phyloP scores from a whole-genome alignment of 2,888 invertebrate genomes.

The Scaptomyza reducta region DNA sequence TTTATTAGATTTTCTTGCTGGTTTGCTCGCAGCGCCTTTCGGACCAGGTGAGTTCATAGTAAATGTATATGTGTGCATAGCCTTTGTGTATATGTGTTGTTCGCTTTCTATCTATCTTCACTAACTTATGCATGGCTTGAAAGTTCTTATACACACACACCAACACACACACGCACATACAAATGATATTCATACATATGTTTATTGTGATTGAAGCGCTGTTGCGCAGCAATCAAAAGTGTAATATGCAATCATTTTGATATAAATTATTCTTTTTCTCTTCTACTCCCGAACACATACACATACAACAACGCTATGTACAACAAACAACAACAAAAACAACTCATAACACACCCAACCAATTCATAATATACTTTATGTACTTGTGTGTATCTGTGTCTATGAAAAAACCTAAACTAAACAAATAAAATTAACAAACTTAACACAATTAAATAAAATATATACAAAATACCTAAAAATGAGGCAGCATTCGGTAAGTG shows the following conservation, averaged over 20 bases:
- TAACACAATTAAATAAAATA: constrained; percentile 15
- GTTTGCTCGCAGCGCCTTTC: constrained; percentile 6
- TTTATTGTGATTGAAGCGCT: constrained; percentile 46
- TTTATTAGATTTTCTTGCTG: constrained; percentile 48
- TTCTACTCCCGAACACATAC: constrained; percentile 49
- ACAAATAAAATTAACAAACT: constrained; percentile 1
- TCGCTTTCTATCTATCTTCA: constrained; percentile 13
- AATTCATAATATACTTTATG: constrained; percentile 52
- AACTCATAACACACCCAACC: constrained; percentile 35
- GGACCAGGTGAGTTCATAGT: constrained; percentile 42
- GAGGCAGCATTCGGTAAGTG: constrained; percentile 71
- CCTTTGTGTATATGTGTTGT: constrained; percentile 6
- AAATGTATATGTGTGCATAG: constrained; percentile 1
- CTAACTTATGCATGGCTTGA: constrained; percentile 27
- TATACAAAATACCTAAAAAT: constrained; percentile 24
- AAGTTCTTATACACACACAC: constrained; percentile 11
- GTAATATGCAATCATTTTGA: constrained; percentile 54
- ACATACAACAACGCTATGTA: constrained; percentile 7
- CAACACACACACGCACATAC: constrained; percentile 10
- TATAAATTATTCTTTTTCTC: constrained; percentile 63
- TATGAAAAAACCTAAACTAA: constrained; percentile 25
- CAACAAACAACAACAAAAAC: constrained; percentile 25
- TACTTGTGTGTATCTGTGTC: constrained; percentile 69
- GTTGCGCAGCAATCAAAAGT: constrained; percentile 38
- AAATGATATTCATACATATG: constrained; percentile 43